Base-by-base conservation (phyloP, 2,113 vertebrate species). In the Lamprotornis superbus region DNA sequence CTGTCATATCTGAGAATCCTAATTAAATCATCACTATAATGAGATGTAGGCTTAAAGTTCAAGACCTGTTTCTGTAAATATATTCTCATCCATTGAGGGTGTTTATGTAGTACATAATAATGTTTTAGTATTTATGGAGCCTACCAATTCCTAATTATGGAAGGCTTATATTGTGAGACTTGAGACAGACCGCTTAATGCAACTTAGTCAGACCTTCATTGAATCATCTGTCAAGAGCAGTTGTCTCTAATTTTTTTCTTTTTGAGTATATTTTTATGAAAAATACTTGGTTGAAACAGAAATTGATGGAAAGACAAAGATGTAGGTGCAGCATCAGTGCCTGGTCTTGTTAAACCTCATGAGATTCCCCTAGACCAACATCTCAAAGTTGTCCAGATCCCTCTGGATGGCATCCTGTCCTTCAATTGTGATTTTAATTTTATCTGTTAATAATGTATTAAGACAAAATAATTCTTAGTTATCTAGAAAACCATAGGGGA, bases 401-500 rank as follows among this genome's bases (percentile, higher is more conserved):
- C 27, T 37, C 22, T 77, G 22, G 31, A 50, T 68, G 21, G 17
- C 17, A 76, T 37, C 17, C 16, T 28, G 25, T n/a, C 10, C 12
- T 47, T 61, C 40, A 47, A 10, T 3, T 30, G 5, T 44, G 42
- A 39, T 47, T 71, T 30, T 49, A 10, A 39, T 47, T 71, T 30
- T 49, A 10, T 12, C 13, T 49, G 3, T 17, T 53, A 55, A 50
- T 35, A 14, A 73, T 68, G 40, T 3, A 35, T 15, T 50, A 60
- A 60, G 9, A 17, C 1, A 25, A 39, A 28, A 15, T 16, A 18
- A 1, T 0, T 0, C 1, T 4, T 12, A n/a, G 7, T 22, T 28
- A 21, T 30, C 11, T 59, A 40, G 25, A 59, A 68, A 81, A 6
- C 6, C 7, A 1, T 52, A 39, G 24, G 17, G 31, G 3, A 70